Percentiles rank a stretch among this genome's conserved stretches.
These are phyloP conservation scores for Troides helena DNA, from an alignment of 2,888 invertebrate species.

Conservation along the genomic window DNA sequence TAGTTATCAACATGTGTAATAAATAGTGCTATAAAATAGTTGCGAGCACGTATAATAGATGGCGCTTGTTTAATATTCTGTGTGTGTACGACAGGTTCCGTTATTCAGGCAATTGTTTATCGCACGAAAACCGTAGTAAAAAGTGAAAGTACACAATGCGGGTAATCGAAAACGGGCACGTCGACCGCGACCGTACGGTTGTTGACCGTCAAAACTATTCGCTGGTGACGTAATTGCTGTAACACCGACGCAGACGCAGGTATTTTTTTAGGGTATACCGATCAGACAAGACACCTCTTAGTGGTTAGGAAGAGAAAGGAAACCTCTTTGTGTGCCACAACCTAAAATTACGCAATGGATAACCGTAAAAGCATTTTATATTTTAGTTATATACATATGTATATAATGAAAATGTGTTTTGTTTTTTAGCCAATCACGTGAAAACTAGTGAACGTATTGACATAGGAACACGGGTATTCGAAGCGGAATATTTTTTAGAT, in stretches of 20 bases:
- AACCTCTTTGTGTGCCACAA: neutral
- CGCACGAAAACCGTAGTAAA: constrained; percentile 33
- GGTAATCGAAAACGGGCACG: constrained; percentile 52
- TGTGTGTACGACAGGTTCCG: neutral
- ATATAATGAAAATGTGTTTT: too few relatives aligned
- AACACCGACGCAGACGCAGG: constrained; percentile 35
- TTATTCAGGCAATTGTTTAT: constrained; percentile 1
- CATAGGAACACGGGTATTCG: too few relatives aligned
- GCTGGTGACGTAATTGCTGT: constrained; percentile 57
- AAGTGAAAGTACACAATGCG: constrained; percentile 61
- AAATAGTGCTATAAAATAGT: constrained; percentile 1
- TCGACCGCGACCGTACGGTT: constrained; percentile 66
- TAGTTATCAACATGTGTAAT: neutral
- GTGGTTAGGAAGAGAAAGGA: constrained; percentile 9
- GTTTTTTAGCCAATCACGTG: too few relatives aligned
- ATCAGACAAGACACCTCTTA: neutral
- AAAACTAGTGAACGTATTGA: too few relatives aligned
- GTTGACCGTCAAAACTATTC: constrained; percentile 73
- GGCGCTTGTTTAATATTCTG: constrained; percentile 30
- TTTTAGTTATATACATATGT: too few relatives aligned
- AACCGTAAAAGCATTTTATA: too few relatives aligned
- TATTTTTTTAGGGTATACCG: constrained; percentile 32
- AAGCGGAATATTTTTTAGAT: too few relatives aligned
- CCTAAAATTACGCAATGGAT: neutral
- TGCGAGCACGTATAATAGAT: constrained; percentile 38